Evolutionary conservation across 2,888 invertebrate genomes (phyloP).

Genomic region (Heliconius aoede): DNA sequence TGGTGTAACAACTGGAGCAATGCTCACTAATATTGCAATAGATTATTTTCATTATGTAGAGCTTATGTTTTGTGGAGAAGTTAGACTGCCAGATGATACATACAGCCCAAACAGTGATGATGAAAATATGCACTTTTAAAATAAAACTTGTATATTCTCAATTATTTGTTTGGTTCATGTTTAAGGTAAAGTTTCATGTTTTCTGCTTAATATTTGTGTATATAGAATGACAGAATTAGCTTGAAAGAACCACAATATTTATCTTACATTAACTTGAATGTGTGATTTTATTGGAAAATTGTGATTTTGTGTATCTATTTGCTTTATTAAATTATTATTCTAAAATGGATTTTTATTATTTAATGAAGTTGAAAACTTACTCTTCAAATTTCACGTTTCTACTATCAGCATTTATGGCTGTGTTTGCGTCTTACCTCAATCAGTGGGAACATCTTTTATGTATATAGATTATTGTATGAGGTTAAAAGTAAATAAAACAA

Average conservation of each 20-base stretch:
- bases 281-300: slow-evolving; percentile 27
- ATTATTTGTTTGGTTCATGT: slow-evolving; percentile 10
- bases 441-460: too few relatives aligned
- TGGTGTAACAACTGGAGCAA: slow-evolving; percentile 88
- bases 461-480: background rate
- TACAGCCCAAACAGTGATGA: slow-evolving; percentile 80
- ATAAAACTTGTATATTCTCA: background rate
- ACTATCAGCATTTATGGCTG: too few relatives aligned
- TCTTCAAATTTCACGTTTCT: too few relatives aligned
- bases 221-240: slow-evolving; percentile 19
- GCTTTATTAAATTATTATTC: slow-evolving; percentile 42
- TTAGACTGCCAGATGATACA: slow-evolving; percentile 74
- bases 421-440: too few relatives aligned
- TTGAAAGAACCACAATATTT: slow-evolving; percentile 16
- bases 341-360: slow-evolving; percentile 1
- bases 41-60: slow-evolving; percentile 87
- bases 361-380: too few relatives aligned
- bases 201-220: slow-evolving; percentile 32
- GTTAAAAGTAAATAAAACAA: background rate
- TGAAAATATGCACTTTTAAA: slow-evolving; percentile 60
- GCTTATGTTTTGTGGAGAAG: slow-evolving; percentile 81
- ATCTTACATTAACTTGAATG: slow-evolving; percentile 27
- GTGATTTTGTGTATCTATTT: slow-evolving; percentile 33
- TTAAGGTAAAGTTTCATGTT: background rate
- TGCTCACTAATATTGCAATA: slow-evolving; percentile 85